Percentiles rank a stretch among this genome's conserved stretches.
phyloP scores from a whole-genome alignment of 2,797 vertebrate species.

The Coccyzus lansbergi region DNA sequence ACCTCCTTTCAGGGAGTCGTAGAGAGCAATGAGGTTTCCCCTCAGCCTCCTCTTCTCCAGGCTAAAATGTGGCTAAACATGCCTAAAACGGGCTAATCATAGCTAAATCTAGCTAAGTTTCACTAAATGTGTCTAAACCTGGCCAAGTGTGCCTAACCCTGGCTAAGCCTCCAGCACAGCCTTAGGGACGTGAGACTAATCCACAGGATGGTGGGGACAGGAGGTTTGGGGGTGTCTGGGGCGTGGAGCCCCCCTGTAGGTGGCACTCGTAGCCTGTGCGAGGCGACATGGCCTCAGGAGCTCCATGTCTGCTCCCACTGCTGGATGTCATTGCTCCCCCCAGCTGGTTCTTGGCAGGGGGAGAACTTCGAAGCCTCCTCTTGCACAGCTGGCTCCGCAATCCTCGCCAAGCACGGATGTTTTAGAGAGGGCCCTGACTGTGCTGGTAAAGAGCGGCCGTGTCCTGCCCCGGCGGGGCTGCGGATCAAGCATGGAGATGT shows the following conservation, averaged over 20 bases:
- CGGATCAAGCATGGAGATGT: not conserved
- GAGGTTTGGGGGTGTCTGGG: not conserved
- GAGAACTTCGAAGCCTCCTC: not conserved
- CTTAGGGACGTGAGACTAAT: no score
- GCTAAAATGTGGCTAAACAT: no score
- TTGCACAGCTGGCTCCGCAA: not conserved
- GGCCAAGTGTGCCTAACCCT: no score
- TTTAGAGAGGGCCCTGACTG: not conserved
- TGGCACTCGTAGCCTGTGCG: conserved; percentile 56
- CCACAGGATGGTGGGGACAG: not conserved
- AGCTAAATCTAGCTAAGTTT: no score
- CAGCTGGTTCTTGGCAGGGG: not conserved
- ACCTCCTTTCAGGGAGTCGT: no score
- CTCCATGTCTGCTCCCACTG: not conserved
- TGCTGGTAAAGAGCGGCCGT: not conserved
- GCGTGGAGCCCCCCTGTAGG: conserved; percentile 33
- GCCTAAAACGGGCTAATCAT: no score
- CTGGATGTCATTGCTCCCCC: not conserved
- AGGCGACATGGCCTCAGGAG: not conserved
- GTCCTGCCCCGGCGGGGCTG: not conserved
- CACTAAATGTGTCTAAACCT: no score
- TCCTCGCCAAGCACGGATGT: not conserved
- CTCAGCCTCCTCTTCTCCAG: no score
- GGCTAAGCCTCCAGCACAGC: not conserved
- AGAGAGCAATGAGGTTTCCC: no score